Evolutionary conservation across 2,888 invertebrate genomes (phyloP).

Genomic region (Macrophya alboannulata): DNA sequence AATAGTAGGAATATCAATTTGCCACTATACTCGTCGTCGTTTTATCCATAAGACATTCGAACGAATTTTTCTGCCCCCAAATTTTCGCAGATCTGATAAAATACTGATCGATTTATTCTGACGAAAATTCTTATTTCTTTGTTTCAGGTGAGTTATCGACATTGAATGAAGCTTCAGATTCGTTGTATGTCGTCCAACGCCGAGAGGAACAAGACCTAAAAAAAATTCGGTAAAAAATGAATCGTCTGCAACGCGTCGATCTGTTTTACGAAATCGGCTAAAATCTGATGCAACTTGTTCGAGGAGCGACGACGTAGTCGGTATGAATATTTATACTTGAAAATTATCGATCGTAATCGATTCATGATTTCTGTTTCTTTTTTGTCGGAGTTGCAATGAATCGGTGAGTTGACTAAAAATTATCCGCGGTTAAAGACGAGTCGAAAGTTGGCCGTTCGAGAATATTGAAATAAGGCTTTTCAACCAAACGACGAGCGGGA

Average conservation of each 20-base stretch:
- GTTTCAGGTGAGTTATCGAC: constrained; percentile 28
- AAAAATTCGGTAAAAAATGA: neutral
- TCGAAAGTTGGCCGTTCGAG: neutral
- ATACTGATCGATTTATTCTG: neutral
- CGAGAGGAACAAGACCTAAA: neutral
- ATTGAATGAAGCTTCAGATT: neutral
- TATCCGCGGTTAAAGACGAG: neutral
- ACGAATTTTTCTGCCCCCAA: neutral
- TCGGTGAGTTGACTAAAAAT: neutral
- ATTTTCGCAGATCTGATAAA: neutral
- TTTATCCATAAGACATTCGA: neutral
- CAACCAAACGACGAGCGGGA: neutral
- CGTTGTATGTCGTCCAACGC: neutral
- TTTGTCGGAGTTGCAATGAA: neutral
- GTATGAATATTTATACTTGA: neutral
- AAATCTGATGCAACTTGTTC: constrained; percentile 18
- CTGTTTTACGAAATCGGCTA: constrained; percentile 28
- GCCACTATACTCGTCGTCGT: neutral
- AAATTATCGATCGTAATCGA: neutral
- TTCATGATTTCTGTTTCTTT: neutral
- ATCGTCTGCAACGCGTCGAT: neutral
- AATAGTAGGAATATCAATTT: constrained; percentile 14
- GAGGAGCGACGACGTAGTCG: neutral
- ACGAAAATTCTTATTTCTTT: neutral
- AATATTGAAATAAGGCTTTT: neutral